These are phyloP conservation scores for Meloe dianella DNA, from an alignment of 2,888 invertebrate species.

Conservation along the genomic window DNA sequence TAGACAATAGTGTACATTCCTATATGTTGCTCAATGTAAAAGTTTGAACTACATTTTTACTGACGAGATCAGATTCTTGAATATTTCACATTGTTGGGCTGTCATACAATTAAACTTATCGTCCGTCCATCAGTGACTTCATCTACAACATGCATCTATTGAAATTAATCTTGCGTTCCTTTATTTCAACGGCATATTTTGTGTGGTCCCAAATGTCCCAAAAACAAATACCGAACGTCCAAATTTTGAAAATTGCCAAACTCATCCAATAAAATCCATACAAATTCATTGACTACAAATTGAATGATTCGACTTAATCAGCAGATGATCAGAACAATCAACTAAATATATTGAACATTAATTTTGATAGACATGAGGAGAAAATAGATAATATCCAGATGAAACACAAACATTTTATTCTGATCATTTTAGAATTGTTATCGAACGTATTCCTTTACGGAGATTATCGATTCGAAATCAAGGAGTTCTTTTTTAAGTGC, in stretches of 20 bases:
- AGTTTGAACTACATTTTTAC: conserved; percentile 45
- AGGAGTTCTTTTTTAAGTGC: conserved; percentile 36
- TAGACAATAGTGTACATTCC: conserved; percentile 10
- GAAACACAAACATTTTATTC: not conserved
- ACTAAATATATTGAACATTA: too few relatives aligned
- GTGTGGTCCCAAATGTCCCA: conserved; percentile 21
- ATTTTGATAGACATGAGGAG: too few relatives aligned
- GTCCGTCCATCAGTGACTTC: conserved; percentile 54
- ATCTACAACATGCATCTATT: conserved; percentile 43
- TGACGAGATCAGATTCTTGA: conserved; percentile 49
- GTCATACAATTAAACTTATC: conserved; percentile 51
- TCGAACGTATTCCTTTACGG: conserved; percentile 5
- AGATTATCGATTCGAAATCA: conserved; percentile 38
- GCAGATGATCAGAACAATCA: too few relatives aligned
- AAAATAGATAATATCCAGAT: too few relatives aligned
- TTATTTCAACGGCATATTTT: conserved; percentile 24
- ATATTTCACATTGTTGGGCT: conserved; percentile 51
- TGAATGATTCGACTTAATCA: too few relatives aligned
- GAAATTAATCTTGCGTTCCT: conserved; percentile 27
- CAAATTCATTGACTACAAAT: too few relatives aligned
- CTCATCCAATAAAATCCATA: not conserved
- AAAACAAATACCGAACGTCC: not conserved
- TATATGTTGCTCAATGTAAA: conserved; percentile 33
- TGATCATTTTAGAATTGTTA: too few relatives aligned
- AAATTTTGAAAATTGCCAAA: not conserved